Conservation (phyloP, 2,113 vertebrate genomes). For the Micromys minutus region DNA sequence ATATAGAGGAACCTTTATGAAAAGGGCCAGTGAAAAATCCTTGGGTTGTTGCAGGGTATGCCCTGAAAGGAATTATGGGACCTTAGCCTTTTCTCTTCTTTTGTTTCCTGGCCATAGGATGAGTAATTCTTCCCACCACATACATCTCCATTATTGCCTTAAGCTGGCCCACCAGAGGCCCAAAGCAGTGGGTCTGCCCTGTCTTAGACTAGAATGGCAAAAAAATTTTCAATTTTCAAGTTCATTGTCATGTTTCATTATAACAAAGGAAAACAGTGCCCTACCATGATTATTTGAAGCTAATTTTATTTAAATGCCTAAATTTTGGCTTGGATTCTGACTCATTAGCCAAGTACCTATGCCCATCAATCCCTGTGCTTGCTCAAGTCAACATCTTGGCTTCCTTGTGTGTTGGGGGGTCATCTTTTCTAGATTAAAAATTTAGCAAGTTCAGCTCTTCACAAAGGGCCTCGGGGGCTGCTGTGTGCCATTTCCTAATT, state of each 20-base stretch:
- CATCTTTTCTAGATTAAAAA: background rate
- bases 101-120: background rate
- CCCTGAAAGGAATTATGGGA: background rate
- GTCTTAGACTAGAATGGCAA: background rate
- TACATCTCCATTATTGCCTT: background rate
- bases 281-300: background rate
- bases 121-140: background rate
- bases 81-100: background rate
- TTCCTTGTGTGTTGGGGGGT: too few species aligned
- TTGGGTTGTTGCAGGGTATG: background rate
- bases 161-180: background rate
- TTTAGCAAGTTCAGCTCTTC: background rate
- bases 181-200: background rate
- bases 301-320: background rate
- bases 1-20: background rate
- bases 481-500: background rate
- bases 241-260: background rate
- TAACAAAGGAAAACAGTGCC: background rate
- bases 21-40: too few species aligned
- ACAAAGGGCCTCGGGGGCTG: background rate
- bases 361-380: background rate
- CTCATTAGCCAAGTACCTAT: background rate
- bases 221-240: conserved; percentile 2
- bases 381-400: background rate
- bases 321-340: background rate